Percentiles rank a stretch among this genome's conserved stretches.
phyloP scores from a whole-genome alignment of 2,888 invertebrate genomes.

The Mongoloraphidia duomilia region DNA sequence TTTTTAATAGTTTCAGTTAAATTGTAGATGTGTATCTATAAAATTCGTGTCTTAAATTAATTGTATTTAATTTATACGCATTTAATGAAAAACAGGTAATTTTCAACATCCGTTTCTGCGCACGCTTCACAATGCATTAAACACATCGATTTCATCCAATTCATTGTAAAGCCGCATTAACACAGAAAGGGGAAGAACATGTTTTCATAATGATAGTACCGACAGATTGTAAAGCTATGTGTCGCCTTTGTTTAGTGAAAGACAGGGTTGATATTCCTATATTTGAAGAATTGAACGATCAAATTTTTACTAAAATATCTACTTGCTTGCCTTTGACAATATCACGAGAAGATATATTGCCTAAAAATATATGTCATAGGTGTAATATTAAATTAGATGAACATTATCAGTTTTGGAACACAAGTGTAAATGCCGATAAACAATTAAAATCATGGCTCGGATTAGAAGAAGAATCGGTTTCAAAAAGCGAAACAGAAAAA shows the following conservation, averaged over 20 bases:
- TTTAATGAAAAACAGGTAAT: too few relatives aligned
- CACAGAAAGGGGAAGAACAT: slow-evolving; percentile 25
- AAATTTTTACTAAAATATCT: slow-evolving; percentile 52
- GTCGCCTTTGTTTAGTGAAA: slow-evolving; percentile 31
- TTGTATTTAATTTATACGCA: too few relatives aligned
- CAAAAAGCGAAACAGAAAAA: too few relatives aligned
- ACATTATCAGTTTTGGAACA: slow-evolving; percentile 57
- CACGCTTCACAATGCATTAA: too few relatives aligned
- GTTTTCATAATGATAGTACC: slow-evolving; percentile 7
- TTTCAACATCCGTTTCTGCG: too few relatives aligned
- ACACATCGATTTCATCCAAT: too few relatives aligned
- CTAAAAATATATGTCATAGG: slow-evolving; percentile 55
- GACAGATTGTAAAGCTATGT: slow-evolving; percentile 26
- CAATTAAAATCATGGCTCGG: slow-evolving; percentile 26
- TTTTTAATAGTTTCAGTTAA: too few relatives aligned
- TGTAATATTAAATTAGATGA: slow-evolving; percentile 58
- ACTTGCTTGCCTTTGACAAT: slow-evolving; percentile 55
- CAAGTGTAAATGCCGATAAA: slow-evolving; percentile 49
- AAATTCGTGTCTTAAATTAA: too few relatives aligned
- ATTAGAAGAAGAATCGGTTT: too few relatives aligned
- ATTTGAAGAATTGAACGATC: slow-evolving; percentile 52
- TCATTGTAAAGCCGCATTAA: too few relatives aligned
- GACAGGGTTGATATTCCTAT: slow-evolving; percentile 47
- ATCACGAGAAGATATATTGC: slow-evolving; percentile 47
- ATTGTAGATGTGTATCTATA: too few relatives aligned